These are phyloP conservation scores for Nomada lathburiana DNA, from an alignment of 2,888 invertebrate species.

Conservation along the genomic window DNA sequence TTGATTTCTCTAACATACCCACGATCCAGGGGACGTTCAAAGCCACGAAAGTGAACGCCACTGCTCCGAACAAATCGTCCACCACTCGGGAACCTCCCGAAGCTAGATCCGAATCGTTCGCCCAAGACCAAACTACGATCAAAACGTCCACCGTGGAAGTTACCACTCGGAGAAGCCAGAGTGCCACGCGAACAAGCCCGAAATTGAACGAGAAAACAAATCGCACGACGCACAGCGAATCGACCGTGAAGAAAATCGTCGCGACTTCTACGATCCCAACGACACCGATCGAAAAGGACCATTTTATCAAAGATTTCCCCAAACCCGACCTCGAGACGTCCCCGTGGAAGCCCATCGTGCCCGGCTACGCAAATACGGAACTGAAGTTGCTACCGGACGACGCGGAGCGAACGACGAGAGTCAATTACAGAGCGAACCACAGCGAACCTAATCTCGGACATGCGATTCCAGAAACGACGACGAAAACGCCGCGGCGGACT, in stretches of 20 bases:
- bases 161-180: constrained; percentile 9
- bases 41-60: constrained; percentile 79
- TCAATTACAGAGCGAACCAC: constrained; percentile 37
- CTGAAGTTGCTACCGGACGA: constrained; percentile 67
- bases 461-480: not conserved
- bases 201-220: constrained; percentile 7
- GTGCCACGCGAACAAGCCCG: not conserved
- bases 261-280: constrained; percentile 29
- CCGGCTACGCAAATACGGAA: constrained; percentile 76
- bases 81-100: constrained; percentile 8
- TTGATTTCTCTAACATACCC: constrained; percentile 81
- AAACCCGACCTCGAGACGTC: constrained; percentile 82
- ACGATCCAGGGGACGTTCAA: constrained; percentile 82
- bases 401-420: not conserved
- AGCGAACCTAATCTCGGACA: not conserved
- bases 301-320: constrained; percentile 75
- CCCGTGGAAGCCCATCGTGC: constrained; percentile 82
- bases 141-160: constrained; percentile 9
- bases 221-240: constrained; percentile 13
- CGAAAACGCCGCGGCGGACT: constrained; percentile 8
- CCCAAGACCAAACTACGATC: constrained; percentile 19
- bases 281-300: constrained; percentile 29
- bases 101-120: constrained; percentile 3
- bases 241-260: not conserved
- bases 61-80: constrained; percentile 30